Evolutionary conservation across 2,888 invertebrate genomes (phyloP).

Genomic region (Dendrolimus houi): DNA sequence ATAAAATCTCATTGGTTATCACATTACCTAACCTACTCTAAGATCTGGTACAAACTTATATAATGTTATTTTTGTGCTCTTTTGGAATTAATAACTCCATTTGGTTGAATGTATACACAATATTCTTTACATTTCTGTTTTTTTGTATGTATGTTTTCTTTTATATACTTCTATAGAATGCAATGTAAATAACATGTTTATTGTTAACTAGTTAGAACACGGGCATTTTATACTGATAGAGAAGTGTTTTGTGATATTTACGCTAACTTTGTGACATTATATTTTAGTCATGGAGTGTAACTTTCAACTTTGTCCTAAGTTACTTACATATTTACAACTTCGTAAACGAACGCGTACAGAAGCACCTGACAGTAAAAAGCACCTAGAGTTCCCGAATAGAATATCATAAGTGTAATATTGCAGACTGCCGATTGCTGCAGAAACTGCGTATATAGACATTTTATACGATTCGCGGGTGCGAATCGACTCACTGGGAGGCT

Average conservation of each 20-base stretch:
- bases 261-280: conserved; percentile 49
- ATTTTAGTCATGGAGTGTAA: conserved; percentile 56
- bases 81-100: conserved; percentile 34
- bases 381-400: conserved; percentile 72
- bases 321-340: conserved; percentile 68
- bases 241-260: background rate
- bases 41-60: conserved; percentile 67
- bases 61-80: conserved; percentile 67
- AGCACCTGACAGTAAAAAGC: conserved; percentile 75
- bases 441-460: conserved; percentile 36
- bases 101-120: conserved; percentile 8
- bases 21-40: conserved; percentile 70
- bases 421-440: conserved; percentile 46
- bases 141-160: background rate
- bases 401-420: conserved; percentile 62
- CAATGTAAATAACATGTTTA: conserved; percentile 10
- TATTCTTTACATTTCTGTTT: background rate
- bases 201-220: conserved; percentile 5
- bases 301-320: conserved; percentile 50
- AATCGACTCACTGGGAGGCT: conserved; percentile 47
- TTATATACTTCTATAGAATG: background rate
- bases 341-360: conserved; percentile 67
- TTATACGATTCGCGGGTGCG: conserved; percentile 25
- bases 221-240: too few relatives aligned
- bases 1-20: conserved; percentile 73